Evolutionary conservation across 2,888 invertebrate species (phyloP).

Genomic region (Ctenicera cuprea): DNA sequence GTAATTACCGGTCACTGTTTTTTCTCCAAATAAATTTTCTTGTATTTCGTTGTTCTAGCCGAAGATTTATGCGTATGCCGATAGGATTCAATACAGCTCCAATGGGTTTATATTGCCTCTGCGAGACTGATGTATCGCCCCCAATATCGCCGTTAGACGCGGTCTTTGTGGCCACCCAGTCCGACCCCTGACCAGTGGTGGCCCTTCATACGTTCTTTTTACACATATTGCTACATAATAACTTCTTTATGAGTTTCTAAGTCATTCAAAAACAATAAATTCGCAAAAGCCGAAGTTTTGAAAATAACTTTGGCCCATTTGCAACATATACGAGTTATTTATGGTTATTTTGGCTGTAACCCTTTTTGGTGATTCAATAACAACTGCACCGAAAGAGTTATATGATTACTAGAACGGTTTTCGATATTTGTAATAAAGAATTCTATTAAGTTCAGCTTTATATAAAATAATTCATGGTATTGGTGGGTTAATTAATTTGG

Average conservation of each 20-base stretch:
- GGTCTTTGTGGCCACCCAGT: conserved; percentile 30
- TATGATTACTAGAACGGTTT: too few relatives aligned
- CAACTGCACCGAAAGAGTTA: too few relatives aligned
- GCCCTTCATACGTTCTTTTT: conserved; percentile 25
- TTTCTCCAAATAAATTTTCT: conserved; percentile 44
- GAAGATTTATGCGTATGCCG: conserved; percentile 47
- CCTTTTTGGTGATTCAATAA: neutral
- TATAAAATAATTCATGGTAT: too few relatives aligned
- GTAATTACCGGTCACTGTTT: conserved; percentile 32
- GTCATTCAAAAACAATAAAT: neutral
- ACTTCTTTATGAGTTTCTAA: conserved; percentile 4
- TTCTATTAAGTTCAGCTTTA: too few relatives aligned
- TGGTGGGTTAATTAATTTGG: too few relatives aligned
- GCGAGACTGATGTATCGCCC: conserved; percentile 57
- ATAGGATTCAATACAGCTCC: conserved; percentile 49
- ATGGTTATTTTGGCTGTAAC: neutral
- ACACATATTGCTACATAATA: neutral
- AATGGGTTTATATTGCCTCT: conserved; percentile 53
- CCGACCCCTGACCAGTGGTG: conserved; percentile 17
- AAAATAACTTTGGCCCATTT: neutral
- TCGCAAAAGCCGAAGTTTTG: neutral
- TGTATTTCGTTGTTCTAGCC: conserved; percentile 43
- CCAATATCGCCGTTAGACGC: conserved; percentile 48
- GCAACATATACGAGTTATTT: neutral
- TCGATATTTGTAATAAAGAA: too few relatives aligned